Conservation (phyloP, 2,113 vertebrate species). For the Apaloderma vittatum region DNA sequence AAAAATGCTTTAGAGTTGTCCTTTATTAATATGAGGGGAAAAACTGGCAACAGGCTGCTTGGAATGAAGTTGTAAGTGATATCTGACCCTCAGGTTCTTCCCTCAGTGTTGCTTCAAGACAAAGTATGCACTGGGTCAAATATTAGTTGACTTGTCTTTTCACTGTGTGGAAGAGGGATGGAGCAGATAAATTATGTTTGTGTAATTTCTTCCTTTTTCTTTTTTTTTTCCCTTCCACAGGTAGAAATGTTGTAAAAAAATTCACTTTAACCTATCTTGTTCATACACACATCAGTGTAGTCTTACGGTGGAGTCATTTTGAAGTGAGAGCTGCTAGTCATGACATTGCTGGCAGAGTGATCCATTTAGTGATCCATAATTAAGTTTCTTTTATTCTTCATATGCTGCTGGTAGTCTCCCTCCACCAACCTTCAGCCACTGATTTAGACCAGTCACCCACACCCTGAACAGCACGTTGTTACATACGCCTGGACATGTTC, state of each 20-base stretch:
- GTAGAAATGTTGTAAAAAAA: background rate
- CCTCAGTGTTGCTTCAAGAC: background rate
- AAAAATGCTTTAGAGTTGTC: background rate
- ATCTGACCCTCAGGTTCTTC: background rate
- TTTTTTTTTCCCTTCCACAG: background rate
- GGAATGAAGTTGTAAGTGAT: background rate
- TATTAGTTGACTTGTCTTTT: background rate
- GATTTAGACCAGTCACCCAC: background rate
- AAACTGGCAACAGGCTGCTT: background rate
- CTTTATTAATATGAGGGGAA: background rate
- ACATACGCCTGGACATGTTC: background rate
- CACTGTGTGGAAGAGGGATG: background rate
- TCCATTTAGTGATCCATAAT: background rate
- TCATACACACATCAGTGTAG: rapidly evolving
- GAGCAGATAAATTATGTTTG: background rate
- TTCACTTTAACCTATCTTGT: background rate
- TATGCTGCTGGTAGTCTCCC: background rate
- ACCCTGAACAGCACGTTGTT: background rate
- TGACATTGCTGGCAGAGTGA: background rate
- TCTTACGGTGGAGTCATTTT: background rate
- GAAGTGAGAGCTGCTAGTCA: background rate
- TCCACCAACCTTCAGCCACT: background rate
- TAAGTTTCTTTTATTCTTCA: background rate
- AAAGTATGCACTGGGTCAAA: background rate
- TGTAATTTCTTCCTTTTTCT: background rate